A percentile compares a stretch with the other conserved stretches of the same genome.
phyloP scores from a whole-genome alignment of 2,888 invertebrate genomes.

The Actias luna region DNA sequence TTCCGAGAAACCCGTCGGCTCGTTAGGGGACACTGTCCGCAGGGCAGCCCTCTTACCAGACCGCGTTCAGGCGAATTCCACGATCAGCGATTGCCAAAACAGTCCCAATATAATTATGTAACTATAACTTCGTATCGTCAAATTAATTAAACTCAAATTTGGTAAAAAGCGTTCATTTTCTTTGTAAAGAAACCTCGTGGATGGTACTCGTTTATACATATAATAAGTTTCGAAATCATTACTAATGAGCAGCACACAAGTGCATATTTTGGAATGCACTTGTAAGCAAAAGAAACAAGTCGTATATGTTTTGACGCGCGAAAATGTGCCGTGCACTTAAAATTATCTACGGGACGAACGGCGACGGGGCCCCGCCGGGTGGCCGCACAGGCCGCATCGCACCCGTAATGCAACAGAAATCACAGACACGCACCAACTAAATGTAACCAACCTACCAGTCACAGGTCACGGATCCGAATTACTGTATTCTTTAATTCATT shows the following conservation, averaged over 20 bases:
- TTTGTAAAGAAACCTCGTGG: constrained; percentile 6
- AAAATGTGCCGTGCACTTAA: constrained; percentile 66
- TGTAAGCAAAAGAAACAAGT: constrained; percentile 47
- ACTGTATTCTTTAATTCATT: not conserved
- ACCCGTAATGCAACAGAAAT: constrained; percentile 54
- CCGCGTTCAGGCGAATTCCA: constrained; percentile 48
- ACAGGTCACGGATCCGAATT: not conserved
- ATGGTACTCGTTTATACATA: constrained; percentile 1
- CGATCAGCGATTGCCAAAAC: constrained; percentile 12
- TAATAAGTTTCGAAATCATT: constrained; percentile 19
- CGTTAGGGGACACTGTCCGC: constrained; percentile 69
- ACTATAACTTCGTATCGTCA: constrained; percentile 27
- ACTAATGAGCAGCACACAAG: constrained; percentile 31
- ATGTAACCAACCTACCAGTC: constrained; percentile 45
- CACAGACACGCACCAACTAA: constrained; percentile 34
- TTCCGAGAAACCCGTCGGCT: constrained; percentile 71
- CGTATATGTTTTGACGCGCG: constrained; percentile 51
- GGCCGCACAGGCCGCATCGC: constrained; percentile 54
- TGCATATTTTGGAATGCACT: constrained; percentile 50
- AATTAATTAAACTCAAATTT: constrained; percentile 17
- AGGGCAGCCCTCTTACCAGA: constrained; percentile 44
- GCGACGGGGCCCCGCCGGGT: constrained; percentile 69
- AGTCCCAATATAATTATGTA: constrained; percentile 22
- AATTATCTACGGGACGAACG: constrained; percentile 62
- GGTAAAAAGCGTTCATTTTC: constrained; percentile 14